Conservation (phyloP, 2,113 vertebrate genomes). For the Thryonomys swinderianus region DNA sequence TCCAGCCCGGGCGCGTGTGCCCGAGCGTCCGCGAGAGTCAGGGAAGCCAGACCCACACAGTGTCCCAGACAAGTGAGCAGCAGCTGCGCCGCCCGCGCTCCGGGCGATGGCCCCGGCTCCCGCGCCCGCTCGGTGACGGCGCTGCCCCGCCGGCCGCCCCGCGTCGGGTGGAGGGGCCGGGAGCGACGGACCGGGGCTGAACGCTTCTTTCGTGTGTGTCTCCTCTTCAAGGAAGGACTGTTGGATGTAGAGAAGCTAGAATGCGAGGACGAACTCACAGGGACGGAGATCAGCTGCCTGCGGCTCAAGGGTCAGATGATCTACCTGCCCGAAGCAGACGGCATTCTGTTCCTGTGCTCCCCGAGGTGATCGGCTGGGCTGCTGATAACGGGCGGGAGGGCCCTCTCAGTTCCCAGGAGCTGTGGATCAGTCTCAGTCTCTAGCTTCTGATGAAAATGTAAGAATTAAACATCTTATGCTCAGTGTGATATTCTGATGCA, state of each 20-base stretch:
- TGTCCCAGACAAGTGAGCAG: too few relatives aligned
- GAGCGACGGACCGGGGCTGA: too few relatives aligned
- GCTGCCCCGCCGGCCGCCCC: too few relatives aligned
- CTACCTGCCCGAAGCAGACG: conserved; percentile 98
- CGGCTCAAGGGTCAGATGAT: conserved; percentile 99
- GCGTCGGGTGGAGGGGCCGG: too few relatives aligned
- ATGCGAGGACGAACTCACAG: conserved; percentile 97
- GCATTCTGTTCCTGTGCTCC: conserved; percentile 98
- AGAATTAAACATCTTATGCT: not conserved
- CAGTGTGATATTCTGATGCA: not conserved
- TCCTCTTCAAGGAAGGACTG: conserved; percentile 92
- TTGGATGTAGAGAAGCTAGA: conserved; percentile 97
- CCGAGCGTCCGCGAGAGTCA: too few relatives aligned
- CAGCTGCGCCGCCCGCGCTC: too few relatives aligned
- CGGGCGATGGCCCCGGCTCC: too few relatives aligned
- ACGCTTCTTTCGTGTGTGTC: conserved; percentile 13
- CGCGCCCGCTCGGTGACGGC: too few relatives aligned
- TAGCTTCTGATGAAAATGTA: not conserved
- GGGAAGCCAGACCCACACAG: too few relatives aligned
- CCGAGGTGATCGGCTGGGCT: conserved; percentile 90
- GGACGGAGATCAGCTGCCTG: conserved; percentile 97
- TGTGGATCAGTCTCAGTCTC: not conserved
- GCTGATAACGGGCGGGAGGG: not conserved
- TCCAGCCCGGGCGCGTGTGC: too few relatives aligned
- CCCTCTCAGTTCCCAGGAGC: not conserved